Conservation (phyloP, 2,797 vertebrate genomes). For the Lagorchestes hirsutus region DNA sequence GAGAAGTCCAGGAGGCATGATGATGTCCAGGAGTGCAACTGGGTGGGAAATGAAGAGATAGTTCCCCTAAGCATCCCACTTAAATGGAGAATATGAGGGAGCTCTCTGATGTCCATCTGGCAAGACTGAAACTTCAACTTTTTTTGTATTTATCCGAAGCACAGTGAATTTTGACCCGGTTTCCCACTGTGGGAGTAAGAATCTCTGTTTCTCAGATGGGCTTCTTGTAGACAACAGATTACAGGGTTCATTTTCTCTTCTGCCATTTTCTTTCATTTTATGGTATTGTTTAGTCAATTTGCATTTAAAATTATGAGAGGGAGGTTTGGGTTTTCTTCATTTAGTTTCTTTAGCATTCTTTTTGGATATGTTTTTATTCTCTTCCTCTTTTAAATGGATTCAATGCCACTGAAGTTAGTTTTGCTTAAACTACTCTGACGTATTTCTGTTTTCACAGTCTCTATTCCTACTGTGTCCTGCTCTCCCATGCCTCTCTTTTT, state of each 20-base stretch:
- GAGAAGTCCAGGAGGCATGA: too few relatives aligned
- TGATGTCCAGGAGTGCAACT: not conserved
- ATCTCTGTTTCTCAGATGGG: not conserved
- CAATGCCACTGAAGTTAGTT: not conserved
- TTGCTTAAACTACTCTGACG: not conserved
- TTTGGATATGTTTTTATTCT: not conserved
- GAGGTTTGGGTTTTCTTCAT: not conserved
- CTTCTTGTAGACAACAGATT: not conserved
- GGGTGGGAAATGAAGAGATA: not conserved
- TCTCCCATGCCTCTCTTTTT: not conserved
- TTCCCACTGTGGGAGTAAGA: not conserved
- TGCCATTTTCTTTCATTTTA: not conserved
- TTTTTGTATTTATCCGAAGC: not conserved
- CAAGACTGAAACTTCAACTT: not conserved
- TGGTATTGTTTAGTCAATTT: not conserved
- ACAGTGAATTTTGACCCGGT: not conserved
- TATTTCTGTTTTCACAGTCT: not conserved
- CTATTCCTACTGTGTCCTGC: not conserved
- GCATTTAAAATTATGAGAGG: not conserved
- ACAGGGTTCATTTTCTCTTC: not conserved
- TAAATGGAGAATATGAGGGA: not conserved
- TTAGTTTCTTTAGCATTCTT: not conserved
- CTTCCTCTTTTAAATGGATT: not conserved
- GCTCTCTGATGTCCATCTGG: not conserved
- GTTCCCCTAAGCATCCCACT: not conserved